phyloP scores from a whole-genome alignment of 2,113 vertebrate species.

The Petrocephalus microphthalmus region DNA sequence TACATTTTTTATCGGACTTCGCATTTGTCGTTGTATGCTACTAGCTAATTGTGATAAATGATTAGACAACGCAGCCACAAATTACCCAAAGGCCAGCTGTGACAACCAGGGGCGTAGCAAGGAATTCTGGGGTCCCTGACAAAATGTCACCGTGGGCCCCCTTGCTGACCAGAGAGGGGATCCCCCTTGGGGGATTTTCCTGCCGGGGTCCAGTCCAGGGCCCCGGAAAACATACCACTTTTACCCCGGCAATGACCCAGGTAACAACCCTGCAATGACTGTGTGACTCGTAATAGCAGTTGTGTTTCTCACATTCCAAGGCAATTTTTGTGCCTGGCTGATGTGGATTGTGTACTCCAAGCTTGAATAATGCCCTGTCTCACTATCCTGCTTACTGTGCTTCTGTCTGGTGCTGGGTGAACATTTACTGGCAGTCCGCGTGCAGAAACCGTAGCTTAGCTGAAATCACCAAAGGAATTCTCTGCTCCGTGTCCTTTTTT shows the following conservation, averaged over 20 bases:
- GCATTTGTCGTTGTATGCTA: background rate
- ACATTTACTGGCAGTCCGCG: constrained; percentile 16
- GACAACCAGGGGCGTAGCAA: background rate
- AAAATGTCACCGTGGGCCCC: background rate
- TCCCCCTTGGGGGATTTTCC: background rate
- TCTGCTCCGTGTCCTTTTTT: background rate
- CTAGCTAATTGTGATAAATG: background rate
- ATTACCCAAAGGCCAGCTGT: background rate
- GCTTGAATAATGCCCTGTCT: constrained; percentile 26
- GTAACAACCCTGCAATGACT: background rate
- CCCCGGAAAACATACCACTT: background rate
- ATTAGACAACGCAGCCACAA: background rate
- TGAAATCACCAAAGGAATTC: background rate
- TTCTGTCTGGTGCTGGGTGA: constrained; percentile 28
- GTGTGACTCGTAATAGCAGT: background rate
- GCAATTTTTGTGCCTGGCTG: background rate
- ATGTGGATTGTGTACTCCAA: background rate
- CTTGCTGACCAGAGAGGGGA: background rate
- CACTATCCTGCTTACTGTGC: constrained; percentile 24
- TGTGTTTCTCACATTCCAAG: background rate
- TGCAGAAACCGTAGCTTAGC: background rate
- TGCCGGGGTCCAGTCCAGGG: background rate
- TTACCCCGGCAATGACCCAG: background rate
- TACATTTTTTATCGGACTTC: background rate
- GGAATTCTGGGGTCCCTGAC: background rate